phyloP scores from a whole-genome alignment of 2,888 invertebrate genomes.

The Apodemia mormo region DNA sequence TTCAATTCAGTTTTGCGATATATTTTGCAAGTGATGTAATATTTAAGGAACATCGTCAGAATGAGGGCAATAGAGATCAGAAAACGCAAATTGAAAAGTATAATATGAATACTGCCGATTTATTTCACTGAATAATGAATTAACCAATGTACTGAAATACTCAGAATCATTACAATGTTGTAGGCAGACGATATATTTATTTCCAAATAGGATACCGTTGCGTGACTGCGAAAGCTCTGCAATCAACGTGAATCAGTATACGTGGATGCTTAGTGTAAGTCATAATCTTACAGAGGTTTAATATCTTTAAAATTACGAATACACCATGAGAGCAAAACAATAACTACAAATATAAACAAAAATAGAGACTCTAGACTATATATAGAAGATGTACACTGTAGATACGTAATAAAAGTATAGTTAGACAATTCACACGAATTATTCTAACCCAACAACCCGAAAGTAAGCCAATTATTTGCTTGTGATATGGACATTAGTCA shows the following conservation, averaged over 20 bases:
- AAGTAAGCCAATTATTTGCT: no score
- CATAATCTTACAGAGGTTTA: slow-evolving; percentile 25
- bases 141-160: background rate
- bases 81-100: background rate
- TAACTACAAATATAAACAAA: no score
- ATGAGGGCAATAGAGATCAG: background rate
- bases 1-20: no score
- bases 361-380: no score
- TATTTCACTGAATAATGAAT: background rate
- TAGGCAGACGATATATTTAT: slow-evolving; percentile 10
- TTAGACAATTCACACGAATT: no score
- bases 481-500: no score
- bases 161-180: background rate
- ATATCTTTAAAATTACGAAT: background rate
- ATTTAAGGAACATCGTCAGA: no score
- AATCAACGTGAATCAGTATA: slow-evolving; percentile 60
- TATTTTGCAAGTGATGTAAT: no score
- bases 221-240: slow-evolving; percentile 56
- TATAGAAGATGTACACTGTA: no score
- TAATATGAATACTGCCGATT: background rate
- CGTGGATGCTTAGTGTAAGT: slow-evolving; percentile 54
- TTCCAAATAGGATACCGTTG: slow-evolving; percentile 44
- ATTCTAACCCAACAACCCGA: no score
- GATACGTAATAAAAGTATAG: no score
- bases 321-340: no score